Conservation (phyloP, 2,888 invertebrate species). For the Pseudococcus jackbeardsleyi region DNA sequence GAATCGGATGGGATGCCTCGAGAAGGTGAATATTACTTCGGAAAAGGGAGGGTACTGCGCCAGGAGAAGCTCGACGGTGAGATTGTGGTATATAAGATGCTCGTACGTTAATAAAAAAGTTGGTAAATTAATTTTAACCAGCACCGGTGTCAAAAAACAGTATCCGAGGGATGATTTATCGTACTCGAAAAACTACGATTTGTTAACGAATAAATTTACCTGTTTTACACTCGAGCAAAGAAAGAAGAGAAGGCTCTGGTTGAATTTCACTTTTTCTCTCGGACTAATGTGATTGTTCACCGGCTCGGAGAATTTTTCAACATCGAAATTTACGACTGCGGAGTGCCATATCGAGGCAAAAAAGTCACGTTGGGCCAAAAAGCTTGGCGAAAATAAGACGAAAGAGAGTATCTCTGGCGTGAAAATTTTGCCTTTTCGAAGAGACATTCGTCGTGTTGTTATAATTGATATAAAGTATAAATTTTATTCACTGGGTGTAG, state of each 20-base stretch:
- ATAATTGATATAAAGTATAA: neutral
- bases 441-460: neutral
- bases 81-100: neutral
- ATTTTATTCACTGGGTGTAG: constrained; percentile 31
- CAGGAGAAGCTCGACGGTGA: neutral
- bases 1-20: neutral
- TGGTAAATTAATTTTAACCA: constrained; percentile 19
- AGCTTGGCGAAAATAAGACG: no score
- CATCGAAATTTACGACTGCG: no score
- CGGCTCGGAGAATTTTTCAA: no score
- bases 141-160: neutral
- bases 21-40: no score
- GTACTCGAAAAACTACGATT: neutral
- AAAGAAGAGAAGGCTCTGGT: no score
- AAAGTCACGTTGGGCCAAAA: no score
- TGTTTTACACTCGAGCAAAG: neutral
- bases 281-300: no score
- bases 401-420: neutral
- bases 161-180: neutral
- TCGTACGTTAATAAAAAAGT: neutral
- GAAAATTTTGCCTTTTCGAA: neutral
- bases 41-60: neutral
- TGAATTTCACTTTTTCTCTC: no score
- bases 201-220: constrained; percentile 3
- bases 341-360: no score